Evolutionary conservation across 2,888 invertebrate genomes (phyloP), one percentile per base, ranked within the genome.

Genomic region (Eretmocerus hayati): DNA sequence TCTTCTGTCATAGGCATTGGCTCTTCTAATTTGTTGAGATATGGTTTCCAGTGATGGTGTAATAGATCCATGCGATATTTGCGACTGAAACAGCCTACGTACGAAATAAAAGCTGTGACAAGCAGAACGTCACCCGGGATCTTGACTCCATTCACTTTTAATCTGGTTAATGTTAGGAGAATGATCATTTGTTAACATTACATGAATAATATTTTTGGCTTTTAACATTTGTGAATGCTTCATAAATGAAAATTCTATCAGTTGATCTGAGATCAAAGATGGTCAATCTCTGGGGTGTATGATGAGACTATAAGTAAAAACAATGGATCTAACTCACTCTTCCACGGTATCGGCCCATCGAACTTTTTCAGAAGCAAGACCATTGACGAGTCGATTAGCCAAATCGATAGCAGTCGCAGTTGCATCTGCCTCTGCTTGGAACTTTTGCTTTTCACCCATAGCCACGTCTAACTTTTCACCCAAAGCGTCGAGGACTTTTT

Each of bases 91-190:
- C 92, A 92, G 2, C 95, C 95, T 23, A 93, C 88, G 67, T 95
- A 95, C 0, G 94, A 94, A 45, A 95, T 87, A 71, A 95, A 95
- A 11, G 94, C 92, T 0, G 92, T 88, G 26, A 91, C 84, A 21
- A 94, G 72, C 1, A 95, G 74, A 23, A 92, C 85, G 63, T 95
- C 93, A 1, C 95, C 95, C 0, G 94, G 91, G 46, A 95, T 72
- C 52, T 89, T 89, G 20, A 79, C 73, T 21, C 84, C 86, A 11
- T 87, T 84, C 51, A 77, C 75, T 57, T 83, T 81, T 47, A 88
- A 79, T 57, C 83, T 83, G 46, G n/a, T 9, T n/a, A n/a, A n/a
- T n/a, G n/a, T n/a, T n/a, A n/a, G n/a, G n/a, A n/a, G n/a, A n/a
- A n/a, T n/a, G n/a, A n/a, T n/a, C n/a, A n/a, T n/a, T n/a, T n/a